phyloP scores from a whole-genome alignment of 2,113 vertebrate species.

The Dasypus novemcinctus region DNA sequence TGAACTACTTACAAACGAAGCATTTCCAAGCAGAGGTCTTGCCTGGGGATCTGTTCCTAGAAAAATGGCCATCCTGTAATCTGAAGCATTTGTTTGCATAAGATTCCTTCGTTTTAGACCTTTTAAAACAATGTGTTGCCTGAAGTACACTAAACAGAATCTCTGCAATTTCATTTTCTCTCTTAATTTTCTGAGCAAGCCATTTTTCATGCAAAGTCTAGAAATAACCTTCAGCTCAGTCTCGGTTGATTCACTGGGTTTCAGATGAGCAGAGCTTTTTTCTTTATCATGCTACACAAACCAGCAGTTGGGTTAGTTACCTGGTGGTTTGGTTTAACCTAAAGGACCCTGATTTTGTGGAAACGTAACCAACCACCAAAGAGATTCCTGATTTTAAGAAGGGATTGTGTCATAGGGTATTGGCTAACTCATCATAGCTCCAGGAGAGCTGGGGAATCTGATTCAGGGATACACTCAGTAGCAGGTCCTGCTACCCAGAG shows the following conservation, averaged over 20 bases:
- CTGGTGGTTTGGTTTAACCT: background rate
- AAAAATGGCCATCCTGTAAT: background rate
- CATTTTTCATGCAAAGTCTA: background rate
- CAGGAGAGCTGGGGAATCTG: background rate
- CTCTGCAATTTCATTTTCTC: background rate
- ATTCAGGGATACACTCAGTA: accelerated
- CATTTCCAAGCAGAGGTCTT: background rate
- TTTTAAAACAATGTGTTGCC: background rate
- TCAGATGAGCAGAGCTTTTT: background rate
- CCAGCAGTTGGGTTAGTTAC: background rate
- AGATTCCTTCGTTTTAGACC: background rate
- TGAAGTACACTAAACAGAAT: background rate
- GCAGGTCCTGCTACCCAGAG: background rate
- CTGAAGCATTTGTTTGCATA: background rate
- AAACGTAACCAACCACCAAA: background rate
- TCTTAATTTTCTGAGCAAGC: conserved; percentile 31
- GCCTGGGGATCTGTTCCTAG: background rate
- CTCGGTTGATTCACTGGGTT: background rate
- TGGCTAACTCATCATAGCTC: background rate
- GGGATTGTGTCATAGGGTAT: background rate
- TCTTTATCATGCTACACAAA: background rate
- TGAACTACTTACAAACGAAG: background rate
- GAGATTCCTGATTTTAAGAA: conserved; percentile 1
- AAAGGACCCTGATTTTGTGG: background rate
- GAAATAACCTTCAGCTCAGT: background rate